Conservation (phyloP, 2,888 invertebrate genomes). For the Lepidocyrtinus sp. region DNA sequence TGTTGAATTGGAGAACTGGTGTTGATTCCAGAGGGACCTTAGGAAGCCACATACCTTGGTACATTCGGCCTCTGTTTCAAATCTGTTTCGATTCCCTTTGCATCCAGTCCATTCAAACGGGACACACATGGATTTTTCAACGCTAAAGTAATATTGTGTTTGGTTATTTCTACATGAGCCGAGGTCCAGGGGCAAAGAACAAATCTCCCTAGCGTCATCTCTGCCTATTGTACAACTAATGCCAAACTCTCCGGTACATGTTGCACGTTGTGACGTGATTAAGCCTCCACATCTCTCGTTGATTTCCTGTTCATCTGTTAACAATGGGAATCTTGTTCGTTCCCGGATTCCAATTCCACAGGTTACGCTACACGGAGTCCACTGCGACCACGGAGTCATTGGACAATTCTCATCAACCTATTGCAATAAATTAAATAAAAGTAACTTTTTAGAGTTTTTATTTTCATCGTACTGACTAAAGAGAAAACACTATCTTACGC, state of each 20-base stretch:
- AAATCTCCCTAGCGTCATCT: slow-evolving; percentile 80
- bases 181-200: slow-evolving; percentile 73
- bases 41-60: slow-evolving; percentile 70
- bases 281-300: slow-evolving; percentile 80
- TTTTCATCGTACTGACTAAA: neutral
- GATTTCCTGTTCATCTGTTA: slow-evolving; percentile 75
- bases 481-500: no score
- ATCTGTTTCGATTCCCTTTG: slow-evolving; percentile 75
- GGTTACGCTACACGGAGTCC: slow-evolving; percentile 92
- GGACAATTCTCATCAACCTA: slow-evolving; percentile 74
- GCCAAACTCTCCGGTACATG: slow-evolving; percentile 77
- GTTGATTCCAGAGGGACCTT: neutral
- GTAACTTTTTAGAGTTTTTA: neutral
- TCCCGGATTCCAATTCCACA: slow-evolving; percentile 83
- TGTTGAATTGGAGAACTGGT: neutral
- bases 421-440: neutral
- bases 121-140: slow-evolving; percentile 73
- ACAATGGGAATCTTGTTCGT: slow-evolving; percentile 82
- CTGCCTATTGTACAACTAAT: slow-evolving; percentile 82
- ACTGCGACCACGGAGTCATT: slow-evolving; percentile 91
- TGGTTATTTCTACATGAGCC: slow-evolving; percentile 76
- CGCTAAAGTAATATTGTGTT: slow-evolving; percentile 75
- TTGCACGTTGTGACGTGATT: slow-evolving; percentile 83
- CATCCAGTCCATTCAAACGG: slow-evolving; percentile 77
- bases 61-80: slow-evolving; percentile 71